These are phyloP conservation scores for Psettodes erumei DNA, from an alignment of 2,113 vertebrate species.

Conservation along the genomic window DNA sequence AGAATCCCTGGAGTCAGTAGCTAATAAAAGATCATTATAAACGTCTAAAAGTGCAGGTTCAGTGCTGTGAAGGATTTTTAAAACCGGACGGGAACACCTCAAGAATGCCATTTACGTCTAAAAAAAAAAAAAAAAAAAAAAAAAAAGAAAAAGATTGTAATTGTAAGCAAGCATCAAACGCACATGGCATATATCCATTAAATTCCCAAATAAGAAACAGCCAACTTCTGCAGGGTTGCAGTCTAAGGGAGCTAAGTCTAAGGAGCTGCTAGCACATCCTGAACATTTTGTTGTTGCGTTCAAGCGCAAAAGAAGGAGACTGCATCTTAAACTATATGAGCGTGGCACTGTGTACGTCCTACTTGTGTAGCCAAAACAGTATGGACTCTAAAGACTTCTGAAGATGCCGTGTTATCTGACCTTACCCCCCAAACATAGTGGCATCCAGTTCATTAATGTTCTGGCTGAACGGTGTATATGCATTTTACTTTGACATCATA, in stretches of 20 bases:
- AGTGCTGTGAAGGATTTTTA: neutral
- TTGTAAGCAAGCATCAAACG: constrained; percentile 5
- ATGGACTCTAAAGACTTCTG: too few relatives aligned
- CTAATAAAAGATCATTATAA: neutral
- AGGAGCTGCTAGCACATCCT: neutral
- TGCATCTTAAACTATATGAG: neutral
- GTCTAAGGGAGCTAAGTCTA: neutral
- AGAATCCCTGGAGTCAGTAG: neutral
- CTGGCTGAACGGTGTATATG: too few relatives aligned
- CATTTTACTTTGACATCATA: too few relatives aligned
- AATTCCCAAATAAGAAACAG: constrained; percentile 10
- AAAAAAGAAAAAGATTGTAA: neutral
- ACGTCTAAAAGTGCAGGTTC: neutral
- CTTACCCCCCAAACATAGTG: too few relatives aligned
- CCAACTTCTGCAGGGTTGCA: neutral
- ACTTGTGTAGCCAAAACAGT: too few relatives aligned
- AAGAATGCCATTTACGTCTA: neutral
- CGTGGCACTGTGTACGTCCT: too few relatives aligned
- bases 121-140: too few relatives aligned
- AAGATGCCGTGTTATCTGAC: too few relatives aligned
- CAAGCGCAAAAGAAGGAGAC: neutral
- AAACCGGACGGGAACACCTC: neutral
- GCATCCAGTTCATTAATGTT: too few relatives aligned
- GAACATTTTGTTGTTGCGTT: neutral
- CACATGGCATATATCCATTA: neutral